A percentile compares a stretch with the other conserved stretches of the same genome.
Evolutionary conservation across 1,140 invertebrate species (phyloP).

Genomic region (Acromyrmex heyeri): DNA sequence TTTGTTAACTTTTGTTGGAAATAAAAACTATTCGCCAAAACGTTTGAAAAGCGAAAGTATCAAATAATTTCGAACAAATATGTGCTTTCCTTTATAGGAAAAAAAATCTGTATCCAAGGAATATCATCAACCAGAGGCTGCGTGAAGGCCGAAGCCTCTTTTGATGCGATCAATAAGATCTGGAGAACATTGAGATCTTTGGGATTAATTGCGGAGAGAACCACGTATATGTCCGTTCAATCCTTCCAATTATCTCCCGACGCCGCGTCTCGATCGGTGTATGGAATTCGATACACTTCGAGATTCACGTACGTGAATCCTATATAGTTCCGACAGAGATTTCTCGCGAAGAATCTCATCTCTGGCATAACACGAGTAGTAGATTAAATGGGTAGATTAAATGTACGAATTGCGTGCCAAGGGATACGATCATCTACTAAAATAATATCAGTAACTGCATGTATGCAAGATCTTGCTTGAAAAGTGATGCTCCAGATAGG

Average conservation of each 20-base stretch:
- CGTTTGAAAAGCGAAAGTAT: not conserved
- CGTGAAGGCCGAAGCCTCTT: not conserved
- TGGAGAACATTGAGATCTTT: not conserved
- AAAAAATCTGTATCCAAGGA: not conserved
- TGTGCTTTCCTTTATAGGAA: not conserved
- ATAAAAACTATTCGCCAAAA: not conserved
- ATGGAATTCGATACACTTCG: not conserved
- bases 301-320: not conserved
- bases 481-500: slow-evolving; percentile 26
- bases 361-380: slow-evolving; percentile 78
- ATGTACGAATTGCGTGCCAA: slow-evolving; percentile 68
- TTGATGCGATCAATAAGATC: not conserved
- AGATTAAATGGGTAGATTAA: slow-evolving; percentile 65
- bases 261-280: slow-evolving; percentile 11
- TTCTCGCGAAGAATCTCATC: slow-evolving; percentile 67
- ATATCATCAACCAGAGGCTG: not conserved
- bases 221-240: not conserved
- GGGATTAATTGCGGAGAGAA: slow-evolving; percentile 16
- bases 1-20: no score
- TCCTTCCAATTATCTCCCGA: slow-evolving; percentile 58
- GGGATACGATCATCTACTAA: slow-evolving; percentile 72
- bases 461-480: slow-evolving; percentile 55
- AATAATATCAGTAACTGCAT: slow-evolving; percentile 61
- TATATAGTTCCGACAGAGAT: slow-evolving; percentile 29
- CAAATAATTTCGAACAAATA: not conserved